Base-by-base conservation (phyloP, 2,797 vertebrate species). In the Notolepis coatsorum region DNA sequence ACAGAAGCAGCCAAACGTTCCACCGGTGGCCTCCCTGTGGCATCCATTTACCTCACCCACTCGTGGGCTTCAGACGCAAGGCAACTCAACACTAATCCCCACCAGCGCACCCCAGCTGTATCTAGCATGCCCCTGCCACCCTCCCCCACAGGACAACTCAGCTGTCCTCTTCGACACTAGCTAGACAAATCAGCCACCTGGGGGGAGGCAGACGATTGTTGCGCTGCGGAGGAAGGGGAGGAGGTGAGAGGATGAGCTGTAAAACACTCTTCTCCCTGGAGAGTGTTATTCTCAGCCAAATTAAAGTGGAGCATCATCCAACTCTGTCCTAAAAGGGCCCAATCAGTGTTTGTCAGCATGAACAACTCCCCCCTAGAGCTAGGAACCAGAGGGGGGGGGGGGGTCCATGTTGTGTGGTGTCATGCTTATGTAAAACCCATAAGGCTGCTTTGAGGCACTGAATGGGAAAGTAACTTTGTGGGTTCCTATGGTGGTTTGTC, bases 121-220 rank as follows among this genome's bases (percentile, higher is more conserved):
- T 30, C 33, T 8, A 3, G 30, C 62, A 27, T n/a, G 7, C n/a
- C n/a, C n/a, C n/a, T 46, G 53, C 77, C 66, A 54, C 63, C 60
- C 25, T 61, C 49, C 52, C 68, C 59, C 27, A 15, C 55, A 59
- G 59, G 39, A 46, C 51, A 68, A 46, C 63, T 68, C 64, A 77
- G 66, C 84, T 79, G 77, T 50, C 54, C 27, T 5, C 10, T 21
- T 62, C 12, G 65, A 50, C 52, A 52, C 28, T 65, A 69, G 41
- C 41, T 0, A 59, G 45, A 67, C 55, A 68, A n/a, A 74, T 66
- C 65, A 71, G 30, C 54, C 71, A 72, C 73, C 77, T 45, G 51
- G 62, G 51, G 62, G 70, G 71, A 67, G 41, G 23, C 45, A 4
- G 18, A 12, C 49, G 31, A 50, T 61, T 47, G 63, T 67, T 74